Evolutionary conservation across 2,888 invertebrate genomes (phyloP), one percentile per base, ranked within the genome.

Genomic region (Euphydryas editha): DNA sequence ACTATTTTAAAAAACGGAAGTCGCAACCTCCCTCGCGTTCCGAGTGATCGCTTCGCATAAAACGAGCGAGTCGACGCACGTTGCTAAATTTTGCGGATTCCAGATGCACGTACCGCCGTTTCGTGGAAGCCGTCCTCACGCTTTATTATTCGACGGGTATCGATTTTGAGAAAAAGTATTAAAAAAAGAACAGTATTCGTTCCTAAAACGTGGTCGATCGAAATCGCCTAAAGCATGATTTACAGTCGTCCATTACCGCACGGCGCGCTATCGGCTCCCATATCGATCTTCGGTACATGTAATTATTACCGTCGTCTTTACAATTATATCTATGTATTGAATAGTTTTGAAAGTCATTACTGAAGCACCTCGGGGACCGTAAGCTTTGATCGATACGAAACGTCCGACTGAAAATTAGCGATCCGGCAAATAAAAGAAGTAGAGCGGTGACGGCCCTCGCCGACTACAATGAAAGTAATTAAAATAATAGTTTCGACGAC

Each of bases 401-500:
- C 67, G 69, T 54, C 72, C 78, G 75, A 77, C 76, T 79, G 76
- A 78, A 84, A 84, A 79, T 81, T 81, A 78, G 80, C 79, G 79
- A 81, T 81, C 80, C 81, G 81, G 76, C 67, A 67, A 72, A 70
- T 73, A 72, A 77, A 74, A 71, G 72, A 80, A 67, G 80, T 77
- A 74, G 80, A 83, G 82, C 77, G 78, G 76, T 81, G 87, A 84
- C 84, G 83, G 84, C 81, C 84, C 84, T 78, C 78, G 73, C 79
- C 75, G 81, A 67, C 69, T 54, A 86, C 84, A 83, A 84, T 82
- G 83, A 86, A 88, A 86, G 86, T 90, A 90, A 90, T 91, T 90
- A 90, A 90, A 90, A 88, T 88, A 89, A 90, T 88, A 88, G 87
- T 84, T 78, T 72, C 75, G 75, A 77, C 81, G 79, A 81, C 80